Evolutionary conservation across 2,113 vertebrate species (phyloP), one percentile per base, ranked within the genome.

Genomic region (Rafetus swinhoei): DNA sequence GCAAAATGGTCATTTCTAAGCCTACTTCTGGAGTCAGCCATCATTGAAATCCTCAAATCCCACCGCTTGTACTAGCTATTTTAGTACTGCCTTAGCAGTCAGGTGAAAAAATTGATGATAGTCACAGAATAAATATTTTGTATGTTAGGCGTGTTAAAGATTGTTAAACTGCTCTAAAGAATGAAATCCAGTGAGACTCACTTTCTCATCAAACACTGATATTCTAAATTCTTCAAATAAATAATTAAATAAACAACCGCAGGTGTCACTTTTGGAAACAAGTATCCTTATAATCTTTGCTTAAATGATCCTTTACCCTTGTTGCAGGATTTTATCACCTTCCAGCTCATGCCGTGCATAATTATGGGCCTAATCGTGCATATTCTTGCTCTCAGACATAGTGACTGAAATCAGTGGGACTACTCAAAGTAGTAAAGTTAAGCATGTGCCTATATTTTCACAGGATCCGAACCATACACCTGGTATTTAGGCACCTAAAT

Each of bases 191-290:
- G 86, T 94, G 93, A 97, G 89, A 96, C 56, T 89, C 87, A 90
- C 24, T 88, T 94, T 92, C 94, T 95, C 88, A 90, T 85, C 88
- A 93, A 95, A 97, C 39, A 82, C 72, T 90, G 85, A 94, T 97
- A 94, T 93, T 95, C 91, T 97, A 87, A 97, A 96, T 96, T 97
- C 94, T 94, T 96, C 93, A 93, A 94, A 94, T 95, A 97, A 97
- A 95, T 90, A 93, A 85, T 95, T 94, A 91, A 95, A 94, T 95
- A 97, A 97, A 95, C 90, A 93, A 84, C 95, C 94, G 11, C 5
- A 93, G 96, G 91, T 90, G 69, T 85, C 89, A 93, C 90, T 97
- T 96, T 76, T 96, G 93, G 97, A 95, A 94, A 93, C 88, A 87
- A 16, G 95, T 96, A 95, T 91, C 87, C 93, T 94, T 93, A 90